Percentiles rank a stretch among this genome's conserved stretches.
phyloP scores from a whole-genome alignment of 2,888 invertebrate species.

The Furcula furcula region DNA sequence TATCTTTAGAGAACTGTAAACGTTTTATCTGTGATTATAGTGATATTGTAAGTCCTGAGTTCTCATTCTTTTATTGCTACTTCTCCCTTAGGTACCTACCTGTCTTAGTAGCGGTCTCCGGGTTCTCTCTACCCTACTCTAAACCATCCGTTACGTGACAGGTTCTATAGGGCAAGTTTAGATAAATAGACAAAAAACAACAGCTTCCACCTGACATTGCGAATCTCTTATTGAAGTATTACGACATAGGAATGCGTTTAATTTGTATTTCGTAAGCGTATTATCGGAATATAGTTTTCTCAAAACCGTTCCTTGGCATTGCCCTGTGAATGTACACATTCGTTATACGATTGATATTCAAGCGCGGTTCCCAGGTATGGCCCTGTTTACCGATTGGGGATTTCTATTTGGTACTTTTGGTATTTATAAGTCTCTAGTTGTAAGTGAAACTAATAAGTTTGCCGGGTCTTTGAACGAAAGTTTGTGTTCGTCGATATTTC shows the following conservation, averaged over 20 bases:
- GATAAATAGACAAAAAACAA: no score
- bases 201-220: no score
- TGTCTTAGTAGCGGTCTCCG: no score
- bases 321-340: slow-evolving; percentile 62
- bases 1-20: no score
- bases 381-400: slow-evolving; percentile 61
- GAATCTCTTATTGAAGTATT: slow-evolving; percentile 63
- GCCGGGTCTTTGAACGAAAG: slow-evolving; percentile 27
- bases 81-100: no score
- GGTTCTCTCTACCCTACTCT: no score
- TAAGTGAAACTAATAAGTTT: slow-evolving; percentile 34
- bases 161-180: no score
- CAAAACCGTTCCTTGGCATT: slow-evolving; percentile 73
- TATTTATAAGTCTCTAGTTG: slow-evolving; percentile 37
- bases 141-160: no score
- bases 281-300: slow-evolving; percentile 75
- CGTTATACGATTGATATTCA: slow-evolving; percentile 62
- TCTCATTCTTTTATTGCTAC: no score
- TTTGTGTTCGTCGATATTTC: slow-evolving; percentile 30
- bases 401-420: slow-evolving; percentile 50
- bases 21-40: no score
- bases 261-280: slow-evolving; percentile 64
- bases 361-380: slow-evolving; percentile 30
- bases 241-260: slow-evolving; percentile 57
- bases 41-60: no score